These are phyloP conservation scores for Oryzias celebensis DNA, from an alignment of 2,113 vertebrate genomes.

Conservation along the genomic window DNA sequence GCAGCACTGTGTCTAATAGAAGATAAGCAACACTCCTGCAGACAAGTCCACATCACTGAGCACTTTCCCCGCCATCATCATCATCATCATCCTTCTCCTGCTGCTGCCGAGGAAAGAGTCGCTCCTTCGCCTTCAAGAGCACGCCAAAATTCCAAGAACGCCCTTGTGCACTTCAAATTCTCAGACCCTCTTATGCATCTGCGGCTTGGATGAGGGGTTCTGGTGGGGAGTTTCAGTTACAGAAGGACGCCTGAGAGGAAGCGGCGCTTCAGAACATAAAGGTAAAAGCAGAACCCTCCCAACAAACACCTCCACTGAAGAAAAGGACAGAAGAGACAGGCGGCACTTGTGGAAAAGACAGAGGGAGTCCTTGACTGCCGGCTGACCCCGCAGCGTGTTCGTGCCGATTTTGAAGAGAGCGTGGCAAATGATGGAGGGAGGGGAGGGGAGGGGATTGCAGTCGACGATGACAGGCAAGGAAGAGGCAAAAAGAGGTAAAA, in stretches of 20 bases:
- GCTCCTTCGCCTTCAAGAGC: conserved; percentile 26
- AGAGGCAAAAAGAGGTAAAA: conserved; percentile 18
- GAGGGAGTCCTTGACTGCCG: conserved; percentile 66
- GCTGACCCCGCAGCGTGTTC: conserved; percentile 64
- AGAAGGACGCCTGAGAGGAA: conserved; percentile 52
- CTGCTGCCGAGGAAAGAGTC: conserved; percentile 30
- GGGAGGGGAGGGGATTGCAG: conserved; percentile 9
- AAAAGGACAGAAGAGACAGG: conserved; percentile 35
- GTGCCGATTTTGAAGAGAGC: conserved; percentile 43
- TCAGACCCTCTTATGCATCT: neutral
- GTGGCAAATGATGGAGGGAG: conserved; percentile 18
- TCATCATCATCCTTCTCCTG: conserved; percentile 15
- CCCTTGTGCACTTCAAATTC: no score
- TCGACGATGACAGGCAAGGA: conserved; percentile 20
- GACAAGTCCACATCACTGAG: conserved; percentile 55
- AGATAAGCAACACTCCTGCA: conserved; percentile 67
- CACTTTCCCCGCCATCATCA: conserved; percentile 43
- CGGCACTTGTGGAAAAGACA: conserved; percentile 52
- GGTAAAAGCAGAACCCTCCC: conserved; percentile 43
- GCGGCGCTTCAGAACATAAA: conserved; percentile 46
- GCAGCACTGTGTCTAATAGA: conserved; percentile 72
- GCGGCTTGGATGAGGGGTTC: conserved; percentile 32
- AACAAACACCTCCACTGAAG: neutral
- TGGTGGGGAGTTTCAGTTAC: conserved; percentile 52
- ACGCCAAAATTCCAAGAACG: no score